Evolutionary conservation across 2,797 vertebrate genomes (phyloP).

Genomic region (Amblyopsis hoosieri): DNA sequence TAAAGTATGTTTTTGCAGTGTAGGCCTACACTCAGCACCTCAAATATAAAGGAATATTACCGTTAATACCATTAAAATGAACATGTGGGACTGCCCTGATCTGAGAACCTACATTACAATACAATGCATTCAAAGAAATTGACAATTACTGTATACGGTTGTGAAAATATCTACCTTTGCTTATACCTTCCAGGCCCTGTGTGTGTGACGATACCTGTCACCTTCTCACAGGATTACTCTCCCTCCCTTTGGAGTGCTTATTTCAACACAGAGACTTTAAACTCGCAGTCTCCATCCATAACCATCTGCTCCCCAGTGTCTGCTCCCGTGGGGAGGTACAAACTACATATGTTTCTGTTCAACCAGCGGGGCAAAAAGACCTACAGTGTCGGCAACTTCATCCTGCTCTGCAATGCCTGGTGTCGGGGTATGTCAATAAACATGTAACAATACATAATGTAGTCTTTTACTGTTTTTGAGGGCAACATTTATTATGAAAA

Average conservation of each 20-base stretch:
- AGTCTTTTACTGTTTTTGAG: too few species aligned
- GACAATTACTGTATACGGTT: not conserved
- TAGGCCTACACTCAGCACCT: too few species aligned
- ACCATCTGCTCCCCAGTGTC: conserved; percentile 60
- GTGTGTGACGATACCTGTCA: conserved; percentile 54
- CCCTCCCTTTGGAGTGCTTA: conserved; percentile 61
- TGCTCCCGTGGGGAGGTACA: conserved; percentile 69
- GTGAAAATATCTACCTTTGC: not conserved
- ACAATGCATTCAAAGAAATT: too few species aligned
- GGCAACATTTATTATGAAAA: too few species aligned
- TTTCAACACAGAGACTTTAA: conserved; percentile 28
- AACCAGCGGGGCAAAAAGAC: not conserved
- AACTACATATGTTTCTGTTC: conserved; percentile 49
- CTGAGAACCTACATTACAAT: too few species aligned
- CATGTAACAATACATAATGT: too few species aligned
- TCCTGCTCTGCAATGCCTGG: conserved; percentile 80
- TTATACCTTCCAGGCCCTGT: conserved; percentile 53
- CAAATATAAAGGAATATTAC: too few species aligned
- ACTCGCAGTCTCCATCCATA: conserved; percentile 44
- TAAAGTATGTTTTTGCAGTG: too few species aligned
- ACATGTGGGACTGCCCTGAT: too few species aligned
- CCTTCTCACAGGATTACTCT: conserved; percentile 21
- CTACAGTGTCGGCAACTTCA: conserved; percentile 43
- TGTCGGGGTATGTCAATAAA: conserved; percentile 61
- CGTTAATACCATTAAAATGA: too few species aligned